Base-by-base conservation (phyloP, 1,140 invertebrate genomes). In the Drosophila trapezifrons region DNA sequence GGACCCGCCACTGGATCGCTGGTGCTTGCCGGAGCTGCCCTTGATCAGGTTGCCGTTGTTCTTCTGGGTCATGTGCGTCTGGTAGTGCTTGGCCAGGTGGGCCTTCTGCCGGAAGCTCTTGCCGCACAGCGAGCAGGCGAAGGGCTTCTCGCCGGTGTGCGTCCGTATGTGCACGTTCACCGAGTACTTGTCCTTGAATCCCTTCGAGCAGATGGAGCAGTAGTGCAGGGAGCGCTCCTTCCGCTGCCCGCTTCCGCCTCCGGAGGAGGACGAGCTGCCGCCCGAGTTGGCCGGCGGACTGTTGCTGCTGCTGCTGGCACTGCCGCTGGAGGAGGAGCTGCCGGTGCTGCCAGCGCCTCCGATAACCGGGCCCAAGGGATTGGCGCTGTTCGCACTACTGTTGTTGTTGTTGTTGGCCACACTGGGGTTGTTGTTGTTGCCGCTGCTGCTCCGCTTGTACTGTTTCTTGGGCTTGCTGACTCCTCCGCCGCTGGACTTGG, bases 1-100 rank as follows among this genome's bases (percentile, higher is more conserved):
- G 6, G 49, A 56, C 3, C 51, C 37, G 8, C 63, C 58, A 58
- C 66, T 20, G 42, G 57, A 56, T 10, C 90, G 76, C 37, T 81
- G 90, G 43, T 91, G 91, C 38, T 91, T 91, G 8, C 66, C 57
- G 5, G 89, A 72, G 2, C 70, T 78, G 22, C 86, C 84, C 47
- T 92, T 92, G 55, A 91, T 89, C 29, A 91, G 80, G 80, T 49
- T 89, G 9, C 90, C 90, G 32, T 91, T 92, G 42, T 94, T 95
- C 85, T 96, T 96, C 87, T 96, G 96, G 9, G 96, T 96, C 65
- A 97, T 95, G 92, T 99, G 98, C 18, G 98, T 99, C 92, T 98
- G 97, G 92, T 99, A 98, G 92, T 99, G 98, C 92, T 99, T 99
- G 58, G 98, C 98, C 56, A 99, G 94, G 91, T 99, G 98, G 0